A percentile compares a stretch with the other conserved stretches of the same genome.
phyloP scores from a whole-genome alignment of 2,797 vertebrate species.

The Hirundo rustica region DNA sequence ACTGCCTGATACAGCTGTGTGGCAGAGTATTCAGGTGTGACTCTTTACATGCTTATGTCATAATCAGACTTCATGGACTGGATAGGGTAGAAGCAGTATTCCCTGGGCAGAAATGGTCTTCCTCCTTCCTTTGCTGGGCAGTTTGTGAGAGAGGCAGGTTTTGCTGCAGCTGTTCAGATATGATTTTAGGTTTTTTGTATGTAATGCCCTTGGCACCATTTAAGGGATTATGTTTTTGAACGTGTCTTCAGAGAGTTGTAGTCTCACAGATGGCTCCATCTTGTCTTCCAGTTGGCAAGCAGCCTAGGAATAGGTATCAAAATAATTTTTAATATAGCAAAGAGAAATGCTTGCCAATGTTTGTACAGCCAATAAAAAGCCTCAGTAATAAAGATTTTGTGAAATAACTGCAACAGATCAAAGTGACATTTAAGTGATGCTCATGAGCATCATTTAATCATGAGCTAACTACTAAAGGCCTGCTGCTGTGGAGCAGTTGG shows the following conservation, averaged over 20 bases:
- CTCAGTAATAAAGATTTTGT: conserved; percentile 14
- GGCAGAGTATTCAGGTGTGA: neutral
- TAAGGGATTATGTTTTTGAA: conserved; percentile 22
- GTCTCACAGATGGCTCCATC: neutral
- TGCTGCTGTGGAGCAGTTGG: neutral
- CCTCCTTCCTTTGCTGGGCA: neutral
- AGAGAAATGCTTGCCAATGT: neutral
- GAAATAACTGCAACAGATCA: conserved; percentile 40
- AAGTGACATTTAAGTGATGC: conserved; percentile 34
- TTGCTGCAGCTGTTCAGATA: neutral
- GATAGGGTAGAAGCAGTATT: neutral
- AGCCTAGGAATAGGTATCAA: conserved; percentile 25
- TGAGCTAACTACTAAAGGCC: neutral
- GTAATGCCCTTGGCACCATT: neutral
- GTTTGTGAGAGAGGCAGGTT: neutral
- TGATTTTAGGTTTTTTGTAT: neutral
- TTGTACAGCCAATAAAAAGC: conserved; percentile 8
- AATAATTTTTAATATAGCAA: conserved; percentile 29
- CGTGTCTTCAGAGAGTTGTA: neutral
- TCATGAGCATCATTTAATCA: conserved; percentile 33
- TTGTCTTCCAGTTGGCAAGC: neutral
- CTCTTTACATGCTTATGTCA: neutral
- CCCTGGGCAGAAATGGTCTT: neutral
- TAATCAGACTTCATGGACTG: neutral
- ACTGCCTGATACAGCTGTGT: neutral